Evolutionary conservation across 2,797 vertebrate species (phyloP).

Genomic region (Somateria mollissima): DNA sequence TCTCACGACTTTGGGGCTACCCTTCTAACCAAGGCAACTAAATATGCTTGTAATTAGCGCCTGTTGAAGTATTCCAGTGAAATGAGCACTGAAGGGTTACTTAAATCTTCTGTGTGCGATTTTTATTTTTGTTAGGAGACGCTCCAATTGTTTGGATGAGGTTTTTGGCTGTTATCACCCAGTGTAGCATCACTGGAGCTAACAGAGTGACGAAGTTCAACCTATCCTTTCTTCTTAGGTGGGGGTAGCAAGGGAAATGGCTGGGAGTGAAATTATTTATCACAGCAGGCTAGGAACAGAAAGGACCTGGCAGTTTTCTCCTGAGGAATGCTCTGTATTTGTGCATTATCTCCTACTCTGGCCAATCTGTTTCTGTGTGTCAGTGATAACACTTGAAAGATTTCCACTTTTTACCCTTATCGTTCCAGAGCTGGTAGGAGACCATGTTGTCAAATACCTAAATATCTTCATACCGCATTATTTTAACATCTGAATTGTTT

Average conservation of each 20-base stretch:
- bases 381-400: slow-evolving; percentile 66
- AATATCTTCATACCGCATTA: slow-evolving; percentile 35
- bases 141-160: not conserved
- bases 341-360: slow-evolving; percentile 34
- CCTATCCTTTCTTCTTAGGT: slow-evolving; percentile 22
- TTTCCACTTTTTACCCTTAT: slow-evolving; percentile 55
- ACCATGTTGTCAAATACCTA: slow-evolving; percentile 43
- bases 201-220: slow-evolving; percentile 1
- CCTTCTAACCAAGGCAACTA: slow-evolving; percentile 5
- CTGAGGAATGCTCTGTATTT: slow-evolving; percentile 35
- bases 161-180: slow-evolving; percentile 2
- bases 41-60: slow-evolving; percentile 17
- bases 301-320: slow-evolving; percentile 36
- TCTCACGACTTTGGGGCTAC: not conserved
- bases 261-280: slow-evolving; percentile 41
- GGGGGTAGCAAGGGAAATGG: not conserved
- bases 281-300: slow-evolving; percentile 42
- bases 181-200: not conserved
- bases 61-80: not conserved
- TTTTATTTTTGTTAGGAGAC: not conserved
- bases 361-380: slow-evolving; percentile 56
- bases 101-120: not conserved
- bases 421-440: slow-evolving; percentile 6
- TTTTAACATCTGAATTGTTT: slow-evolving; percentile 28
- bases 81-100: not conserved